Conservation (phyloP, 2,888 invertebrate species). For the Cheilosia grossa region DNA sequence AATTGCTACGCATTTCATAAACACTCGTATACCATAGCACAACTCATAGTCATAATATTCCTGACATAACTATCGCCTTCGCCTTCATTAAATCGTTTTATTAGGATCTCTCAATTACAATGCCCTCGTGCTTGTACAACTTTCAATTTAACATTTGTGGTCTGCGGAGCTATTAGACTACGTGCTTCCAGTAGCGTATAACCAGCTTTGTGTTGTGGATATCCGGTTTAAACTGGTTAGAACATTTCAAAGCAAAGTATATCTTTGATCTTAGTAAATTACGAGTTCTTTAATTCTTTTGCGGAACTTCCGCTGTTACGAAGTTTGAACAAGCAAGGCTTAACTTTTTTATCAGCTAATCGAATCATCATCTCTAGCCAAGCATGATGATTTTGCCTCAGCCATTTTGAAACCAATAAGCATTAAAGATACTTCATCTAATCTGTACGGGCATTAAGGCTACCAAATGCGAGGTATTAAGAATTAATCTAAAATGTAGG, state of each 20-base stretch:
- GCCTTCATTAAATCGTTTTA: constrained; percentile 5
- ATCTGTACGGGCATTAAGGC: constrained; percentile 17
- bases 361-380: background rate
- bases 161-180: constrained; percentile 12
- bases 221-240: constrained; percentile 51
- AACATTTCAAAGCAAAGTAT: constrained; percentile 13
- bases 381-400: background rate
- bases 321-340: background rate
- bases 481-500: constrained; percentile 10
- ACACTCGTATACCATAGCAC: background rate
- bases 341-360: constrained; percentile 9
- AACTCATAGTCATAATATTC: background rate
- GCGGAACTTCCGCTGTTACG: constrained; percentile 34
- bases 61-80: constrained; percentile 9
- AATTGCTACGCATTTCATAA: too few relatives aligned
- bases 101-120: constrained; percentile 18
- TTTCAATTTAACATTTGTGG: constrained; percentile 11
- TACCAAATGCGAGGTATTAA: background rate
- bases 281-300: constrained; percentile 30
- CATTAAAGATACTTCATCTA: constrained; percentile 9
- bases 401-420: constrained; percentile 10
- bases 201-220: background rate
- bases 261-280: constrained; percentile 21
- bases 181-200: constrained; percentile 32
- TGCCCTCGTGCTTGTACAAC: constrained; percentile 7